A percentile compares a stretch with the other conserved stretches of the same genome.
Evolutionary conservation across 2,888 invertebrate species (phyloP).

Genomic region (Brenthis hecate): DNA sequence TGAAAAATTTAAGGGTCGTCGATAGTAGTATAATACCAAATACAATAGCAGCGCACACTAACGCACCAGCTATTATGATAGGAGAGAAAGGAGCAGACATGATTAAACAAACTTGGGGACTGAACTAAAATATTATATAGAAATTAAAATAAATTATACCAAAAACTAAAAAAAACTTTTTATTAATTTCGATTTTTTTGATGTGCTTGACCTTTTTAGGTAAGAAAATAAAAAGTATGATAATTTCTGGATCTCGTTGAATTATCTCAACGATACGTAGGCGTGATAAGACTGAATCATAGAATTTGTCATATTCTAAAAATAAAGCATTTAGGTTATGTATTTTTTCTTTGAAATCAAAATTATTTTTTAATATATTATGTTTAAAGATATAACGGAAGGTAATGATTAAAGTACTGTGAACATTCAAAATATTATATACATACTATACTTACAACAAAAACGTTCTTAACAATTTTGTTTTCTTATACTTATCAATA

Average conservation of each 20-base stretch:
- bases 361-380: too few relatives aligned
- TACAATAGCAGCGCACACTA: slow-evolving; percentile 85
- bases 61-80: slow-evolving; percentile 87
- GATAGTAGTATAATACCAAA: slow-evolving; percentile 87
- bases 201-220: too few relatives aligned
- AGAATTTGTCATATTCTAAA: background rate
- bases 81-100: slow-evolving; percentile 87
- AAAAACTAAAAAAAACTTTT: background rate
- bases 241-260: background rate
- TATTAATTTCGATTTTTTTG: too few relatives aligned
- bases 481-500: too few relatives aligned
- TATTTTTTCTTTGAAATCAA: too few relatives aligned
- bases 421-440: too few relatives aligned
- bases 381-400: too few relatives aligned
- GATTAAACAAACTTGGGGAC: slow-evolving; percentile 79
- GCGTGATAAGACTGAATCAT: slow-evolving; percentile 4
- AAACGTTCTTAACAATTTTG: too few relatives aligned
- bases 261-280: slow-evolving; percentile 6
- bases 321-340: too few relatives aligned
- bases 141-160: background rate
- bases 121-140: slow-evolving; percentile 35
- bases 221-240: slow-evolving; percentile 1
- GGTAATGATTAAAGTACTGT: too few relatives aligned
- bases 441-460: too few relatives aligned
- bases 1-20: slow-evolving; percentile 84